These are phyloP conservation scores for Lagocephalus sceleratus DNA, from an alignment of 2,797 vertebrate genomes.

Conservation along the genomic window DNA sequence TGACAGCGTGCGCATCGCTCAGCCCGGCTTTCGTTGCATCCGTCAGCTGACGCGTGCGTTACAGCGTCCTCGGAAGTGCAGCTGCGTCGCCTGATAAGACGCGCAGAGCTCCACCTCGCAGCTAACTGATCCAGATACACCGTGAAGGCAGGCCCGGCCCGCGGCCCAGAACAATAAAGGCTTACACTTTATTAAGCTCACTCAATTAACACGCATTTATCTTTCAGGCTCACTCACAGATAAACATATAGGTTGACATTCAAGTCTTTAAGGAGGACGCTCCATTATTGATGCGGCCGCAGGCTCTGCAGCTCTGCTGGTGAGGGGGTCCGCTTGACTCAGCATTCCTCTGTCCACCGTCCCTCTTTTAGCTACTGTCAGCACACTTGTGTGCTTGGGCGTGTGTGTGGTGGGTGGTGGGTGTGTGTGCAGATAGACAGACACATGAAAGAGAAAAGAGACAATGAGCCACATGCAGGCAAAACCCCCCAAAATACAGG, in stretches of 20 bases:
- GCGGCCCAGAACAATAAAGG: too few relatives aligned
- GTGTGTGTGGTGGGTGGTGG: slow-evolving; percentile 18
- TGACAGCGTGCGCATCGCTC: slow-evolving; percentile 30
- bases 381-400: slow-evolving; percentile 44
- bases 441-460: slow-evolving; percentile 34
- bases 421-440: slow-evolving; percentile 27
- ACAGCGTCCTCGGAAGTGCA: slow-evolving; percentile 46
- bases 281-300: slow-evolving; percentile 79
- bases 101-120: slow-evolving; percentile 48
- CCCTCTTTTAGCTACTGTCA: slow-evolving; percentile 66
- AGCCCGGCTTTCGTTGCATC: slow-evolving; percentile 16
- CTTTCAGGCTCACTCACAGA: too few relatives aligned
- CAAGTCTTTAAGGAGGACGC: slow-evolving; percentile 53
- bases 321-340: slow-evolving; percentile 68
- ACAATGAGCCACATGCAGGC: slow-evolving; percentile 15
- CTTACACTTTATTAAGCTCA: slow-evolving; percentile 17
- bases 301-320: slow-evolving; percentile 65
- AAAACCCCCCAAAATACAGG: slow-evolving; percentile 1
- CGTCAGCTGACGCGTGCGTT: slow-evolving; percentile 30
- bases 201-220: neutral
- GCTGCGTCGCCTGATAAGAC: slow-evolving; percentile 56
- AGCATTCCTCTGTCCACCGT: slow-evolving; percentile 67
- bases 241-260: slow-evolving; percentile 17
- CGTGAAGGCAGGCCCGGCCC: slow-evolving; percentile 2
- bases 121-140: slow-evolving; percentile 37